A percentile compares a stretch with the other conserved stretches of the same genome.
phyloP scores from a whole-genome alignment of 2,113 vertebrate genomes.

The Hucho hucho region DNA sequence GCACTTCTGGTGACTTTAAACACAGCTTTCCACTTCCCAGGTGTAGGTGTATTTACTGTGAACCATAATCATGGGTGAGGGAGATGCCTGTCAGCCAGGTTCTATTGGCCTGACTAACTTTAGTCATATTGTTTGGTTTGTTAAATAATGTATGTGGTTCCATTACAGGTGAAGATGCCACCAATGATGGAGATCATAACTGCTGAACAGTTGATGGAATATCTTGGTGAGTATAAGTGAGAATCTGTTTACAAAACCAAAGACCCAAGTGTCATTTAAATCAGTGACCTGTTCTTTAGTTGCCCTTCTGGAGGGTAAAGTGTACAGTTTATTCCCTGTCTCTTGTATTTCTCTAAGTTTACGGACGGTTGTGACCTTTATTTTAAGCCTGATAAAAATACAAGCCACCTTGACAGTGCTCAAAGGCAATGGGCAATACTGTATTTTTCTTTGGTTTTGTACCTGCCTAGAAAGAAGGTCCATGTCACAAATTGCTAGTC shows the following conservation, averaged over 20 bases:
- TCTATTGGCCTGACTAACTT: not conserved
- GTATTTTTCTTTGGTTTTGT: not conserved
- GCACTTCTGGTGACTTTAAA: conserved; percentile 4
- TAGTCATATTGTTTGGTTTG: not conserved
- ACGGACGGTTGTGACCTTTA: not conserved
- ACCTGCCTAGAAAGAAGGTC: not conserved
- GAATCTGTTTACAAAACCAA: no score
- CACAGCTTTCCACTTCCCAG: not conserved
- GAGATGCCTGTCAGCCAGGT: not conserved
- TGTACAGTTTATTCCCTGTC: not conserved
- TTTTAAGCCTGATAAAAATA: not conserved
- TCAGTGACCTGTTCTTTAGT: not conserved
- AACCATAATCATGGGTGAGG: not conserved
- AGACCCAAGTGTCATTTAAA: not conserved
- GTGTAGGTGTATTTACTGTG: not conserved
- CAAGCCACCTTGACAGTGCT: not conserved
- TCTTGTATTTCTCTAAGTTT: not conserved
- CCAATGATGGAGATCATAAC: conserved; percentile 99
- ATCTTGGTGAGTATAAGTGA: conserved; percentile 84
- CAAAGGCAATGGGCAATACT: not conserved
- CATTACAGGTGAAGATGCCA: conserved; percentile 92
- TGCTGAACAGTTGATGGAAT: conserved; percentile 98
- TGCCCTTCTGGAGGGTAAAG: not conserved
- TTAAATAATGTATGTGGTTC: conserved; percentile 9
- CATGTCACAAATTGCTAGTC: conserved; percentile 40